A percentile compares a stretch with the other conserved stretches of the same genome.
phyloP scores from a whole-genome alignment of 2,113 vertebrate species.

The Anhinga anhinga region DNA sequence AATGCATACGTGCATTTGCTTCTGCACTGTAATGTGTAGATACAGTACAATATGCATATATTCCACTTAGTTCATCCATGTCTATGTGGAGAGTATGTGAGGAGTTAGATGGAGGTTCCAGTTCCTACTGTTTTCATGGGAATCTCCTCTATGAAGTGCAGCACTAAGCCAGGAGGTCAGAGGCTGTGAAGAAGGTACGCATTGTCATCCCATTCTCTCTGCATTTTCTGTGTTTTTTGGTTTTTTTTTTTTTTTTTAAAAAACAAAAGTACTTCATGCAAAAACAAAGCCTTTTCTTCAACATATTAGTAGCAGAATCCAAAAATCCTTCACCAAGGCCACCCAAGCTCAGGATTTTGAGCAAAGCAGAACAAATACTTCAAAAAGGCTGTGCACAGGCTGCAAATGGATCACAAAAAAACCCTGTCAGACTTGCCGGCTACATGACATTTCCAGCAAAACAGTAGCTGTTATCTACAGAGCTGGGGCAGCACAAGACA shows the following conservation, averaged over 20 bases:
- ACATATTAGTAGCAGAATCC: not conserved
- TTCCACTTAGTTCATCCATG: not conserved
- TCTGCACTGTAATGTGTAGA: not conserved
- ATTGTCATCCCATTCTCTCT: fast-evolving
- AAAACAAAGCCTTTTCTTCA: not conserved
- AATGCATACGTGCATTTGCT: fast-evolving
- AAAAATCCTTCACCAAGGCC: not conserved
- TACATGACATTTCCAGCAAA: constrained; percentile 12
- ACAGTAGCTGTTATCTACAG: constrained; percentile 50
- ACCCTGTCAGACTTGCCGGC: not conserved
- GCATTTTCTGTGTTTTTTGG: not conserved
- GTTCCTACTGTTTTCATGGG: not conserved
- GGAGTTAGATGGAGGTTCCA: not conserved
- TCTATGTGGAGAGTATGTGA: not conserved
- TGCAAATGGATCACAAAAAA: not conserved
- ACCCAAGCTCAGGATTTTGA: constrained; percentile 20
- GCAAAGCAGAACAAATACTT: not conserved
- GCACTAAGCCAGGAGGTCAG: not conserved
- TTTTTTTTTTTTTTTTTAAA: not conserved
- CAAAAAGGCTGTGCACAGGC: not conserved
- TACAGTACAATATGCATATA: not conserved
- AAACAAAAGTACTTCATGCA: not conserved
- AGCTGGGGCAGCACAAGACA: constrained; percentile 17
- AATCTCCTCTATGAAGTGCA: not conserved
- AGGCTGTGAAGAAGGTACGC: not conserved